phyloP scores from a whole-genome alignment of 2,113 vertebrate species.

The Mungos mungo region DNA sequence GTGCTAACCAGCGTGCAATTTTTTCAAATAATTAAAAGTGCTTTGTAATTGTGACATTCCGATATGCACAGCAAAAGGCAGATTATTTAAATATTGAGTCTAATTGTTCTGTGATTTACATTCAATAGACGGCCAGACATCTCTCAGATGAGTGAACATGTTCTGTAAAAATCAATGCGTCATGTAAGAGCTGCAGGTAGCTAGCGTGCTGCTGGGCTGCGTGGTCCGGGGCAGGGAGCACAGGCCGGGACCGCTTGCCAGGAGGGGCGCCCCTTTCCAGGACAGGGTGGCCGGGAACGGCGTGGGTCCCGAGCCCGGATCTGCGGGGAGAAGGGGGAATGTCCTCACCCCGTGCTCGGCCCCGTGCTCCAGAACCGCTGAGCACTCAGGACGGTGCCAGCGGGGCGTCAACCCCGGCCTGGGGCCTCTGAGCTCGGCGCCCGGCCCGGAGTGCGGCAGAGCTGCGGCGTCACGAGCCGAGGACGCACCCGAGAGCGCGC shows the following conservation, averaged over 20 bases:
- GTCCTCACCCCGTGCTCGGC: neutral
- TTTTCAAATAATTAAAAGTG: slow-evolving; percentile 77
- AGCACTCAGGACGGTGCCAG: neutral
- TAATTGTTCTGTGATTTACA: slow-evolving; percentile 74
- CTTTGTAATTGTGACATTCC: slow-evolving; percentile 64
- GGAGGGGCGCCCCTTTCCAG: neutral
- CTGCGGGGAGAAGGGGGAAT: rapidly evolving
- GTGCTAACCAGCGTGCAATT: neutral
- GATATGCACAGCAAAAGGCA: slow-evolving; percentile 47
- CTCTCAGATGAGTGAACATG: slow-evolving; percentile 76
- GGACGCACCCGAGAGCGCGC: rapidly evolving
- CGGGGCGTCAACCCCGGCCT: rapidly evolving
- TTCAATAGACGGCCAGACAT: slow-evolving; percentile 63
- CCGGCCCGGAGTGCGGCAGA: neutral
- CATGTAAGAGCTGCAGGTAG: slow-evolving; percentile 7
- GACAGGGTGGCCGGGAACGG: too few species aligned
- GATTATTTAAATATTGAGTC: slow-evolving; percentile 75
- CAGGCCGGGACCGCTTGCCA: neutral
- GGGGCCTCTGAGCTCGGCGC: neutral
- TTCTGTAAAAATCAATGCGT: slow-evolving; percentile 70
- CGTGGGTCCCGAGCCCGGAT: rapidly evolving
- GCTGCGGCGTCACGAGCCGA: neutral
- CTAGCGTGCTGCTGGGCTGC: neutral
- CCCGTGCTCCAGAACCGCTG: neutral
- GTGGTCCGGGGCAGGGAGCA: neutral